A percentile compares a stretch with the other conserved stretches of the same genome.
phyloP scores from a whole-genome alignment of 1,140 invertebrate species.

The Caenorhabditis latens region DNA sequence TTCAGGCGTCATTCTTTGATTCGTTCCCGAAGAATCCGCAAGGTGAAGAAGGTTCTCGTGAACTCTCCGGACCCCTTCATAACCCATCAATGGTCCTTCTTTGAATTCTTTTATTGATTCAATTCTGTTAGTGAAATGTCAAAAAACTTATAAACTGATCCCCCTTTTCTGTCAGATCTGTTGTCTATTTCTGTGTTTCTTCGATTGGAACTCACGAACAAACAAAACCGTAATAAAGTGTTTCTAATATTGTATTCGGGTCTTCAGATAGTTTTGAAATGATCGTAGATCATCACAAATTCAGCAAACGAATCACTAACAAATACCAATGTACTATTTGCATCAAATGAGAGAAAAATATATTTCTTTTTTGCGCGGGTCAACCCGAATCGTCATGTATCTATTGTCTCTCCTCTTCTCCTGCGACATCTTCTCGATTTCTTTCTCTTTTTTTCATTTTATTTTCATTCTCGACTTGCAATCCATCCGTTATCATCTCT shows the following conservation, averaged over 20 bases:
- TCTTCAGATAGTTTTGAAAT: neutral
- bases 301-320: slow-evolving; percentile 38
- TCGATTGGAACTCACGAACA: too few relatives aligned
- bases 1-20: slow-evolving; percentile 55
- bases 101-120: neutral
- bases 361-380: slow-evolving; percentile 19
- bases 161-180: too few relatives aligned
- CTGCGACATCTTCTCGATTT: neutral
- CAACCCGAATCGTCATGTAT: slow-evolving; percentile 9
- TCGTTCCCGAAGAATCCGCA: slow-evolving; percentile 39
- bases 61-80: slow-evolving; percentile 13
- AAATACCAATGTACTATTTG: slow-evolving; percentile 13
- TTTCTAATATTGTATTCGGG: slow-evolving; percentile 10
- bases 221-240: slow-evolving; percentile 30
- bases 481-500: neutral
- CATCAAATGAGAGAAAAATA: neutral
- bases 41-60: slow-evolving; percentile 10
- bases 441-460: neutral
- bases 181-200: too few relatives aligned
- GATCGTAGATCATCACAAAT: slow-evolving; percentile 13
- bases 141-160: too few relatives aligned
- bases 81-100: slow-evolving; percentile 53
- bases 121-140: too few relatives aligned
- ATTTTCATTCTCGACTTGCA: slow-evolving; percentile 6
- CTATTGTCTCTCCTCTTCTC: neutral